Evolutionary conservation across 2,113 vertebrate species (phyloP).

Genomic region (Larimichthys crocea): DNA sequence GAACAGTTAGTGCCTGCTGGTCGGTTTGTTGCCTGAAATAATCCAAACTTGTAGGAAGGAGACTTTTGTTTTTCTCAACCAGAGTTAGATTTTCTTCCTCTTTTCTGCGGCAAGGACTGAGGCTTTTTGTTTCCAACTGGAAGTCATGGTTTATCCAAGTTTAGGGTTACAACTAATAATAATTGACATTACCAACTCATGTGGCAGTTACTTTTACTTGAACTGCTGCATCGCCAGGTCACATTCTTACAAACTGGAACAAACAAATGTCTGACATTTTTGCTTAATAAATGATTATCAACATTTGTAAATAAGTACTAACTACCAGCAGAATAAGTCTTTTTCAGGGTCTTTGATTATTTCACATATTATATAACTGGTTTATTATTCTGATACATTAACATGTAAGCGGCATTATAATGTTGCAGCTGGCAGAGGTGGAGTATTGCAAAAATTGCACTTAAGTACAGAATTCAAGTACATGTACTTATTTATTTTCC

Average conservation of each 20-base stretch:
- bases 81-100: background rate
- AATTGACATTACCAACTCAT: background rate
- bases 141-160: background rate
- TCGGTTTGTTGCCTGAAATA: conserved; percentile 22
- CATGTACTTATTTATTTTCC: background rate
- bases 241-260: background rate
- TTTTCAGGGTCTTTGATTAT: background rate
- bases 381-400: background rate
- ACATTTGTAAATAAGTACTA: background rate
- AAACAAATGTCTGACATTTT: background rate
- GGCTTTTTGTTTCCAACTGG: background rate
- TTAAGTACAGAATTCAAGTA: background rate
- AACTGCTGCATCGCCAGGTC: background rate
- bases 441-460: background rate
- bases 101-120: too few relatives aligned
- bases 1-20: conserved; percentile 22
- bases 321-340: background rate
- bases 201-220: background rate
- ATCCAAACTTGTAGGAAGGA: background rate
- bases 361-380: background rate
- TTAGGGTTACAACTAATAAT: background rate
- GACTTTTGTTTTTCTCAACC: background rate
- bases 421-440: background rate
- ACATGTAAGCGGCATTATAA: background rate
- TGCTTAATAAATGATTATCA: background rate